Conservation (phyloP, 2,888 invertebrate genomes). For the Pammene aurita region DNA sequence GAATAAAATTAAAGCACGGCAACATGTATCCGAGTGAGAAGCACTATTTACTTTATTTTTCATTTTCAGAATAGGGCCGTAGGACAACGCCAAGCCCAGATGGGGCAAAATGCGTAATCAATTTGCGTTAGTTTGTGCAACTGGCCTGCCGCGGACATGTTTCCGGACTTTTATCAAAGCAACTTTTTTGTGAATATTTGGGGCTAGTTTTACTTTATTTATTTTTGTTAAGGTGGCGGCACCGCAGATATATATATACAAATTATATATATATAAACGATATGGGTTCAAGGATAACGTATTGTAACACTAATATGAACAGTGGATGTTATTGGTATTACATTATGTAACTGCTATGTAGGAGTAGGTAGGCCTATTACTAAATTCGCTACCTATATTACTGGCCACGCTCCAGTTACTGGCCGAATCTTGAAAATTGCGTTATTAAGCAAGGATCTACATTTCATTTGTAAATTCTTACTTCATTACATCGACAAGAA, state of each 20-base stretch:
- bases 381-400: too few species aligned
- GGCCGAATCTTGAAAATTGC: too few species aligned
- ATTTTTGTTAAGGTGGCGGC: background rate
- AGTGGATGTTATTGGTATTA: too few species aligned
- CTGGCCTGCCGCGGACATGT: conserved; percentile 33
- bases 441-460: too few species aligned
- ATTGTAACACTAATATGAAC: too few species aligned
- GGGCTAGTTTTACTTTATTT: background rate
- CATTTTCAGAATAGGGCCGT: background rate
- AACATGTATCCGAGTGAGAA: background rate
- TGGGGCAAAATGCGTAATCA: conserved; percentile 64
- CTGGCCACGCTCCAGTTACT: too few species aligned
- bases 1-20: background rate
- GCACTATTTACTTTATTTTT: background rate
- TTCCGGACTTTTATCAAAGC: conserved; percentile 27
- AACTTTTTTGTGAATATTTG: background rate
- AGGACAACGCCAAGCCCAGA: conserved; percentile 39
- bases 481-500: too few species aligned
- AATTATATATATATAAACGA: too few species aligned
- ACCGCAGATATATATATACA: background rate
- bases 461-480: too few species aligned
- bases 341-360: too few species aligned
- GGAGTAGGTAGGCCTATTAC: too few species aligned
- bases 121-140: conserved; percentile 47
- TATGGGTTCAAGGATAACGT: too few species aligned